Percentiles rank a stretch among this genome's conserved stretches.
These are phyloP conservation scores for Goniozus legneri DNA, from an alignment of 1,140 invertebrate species.

Conservation along the genomic window DNA sequence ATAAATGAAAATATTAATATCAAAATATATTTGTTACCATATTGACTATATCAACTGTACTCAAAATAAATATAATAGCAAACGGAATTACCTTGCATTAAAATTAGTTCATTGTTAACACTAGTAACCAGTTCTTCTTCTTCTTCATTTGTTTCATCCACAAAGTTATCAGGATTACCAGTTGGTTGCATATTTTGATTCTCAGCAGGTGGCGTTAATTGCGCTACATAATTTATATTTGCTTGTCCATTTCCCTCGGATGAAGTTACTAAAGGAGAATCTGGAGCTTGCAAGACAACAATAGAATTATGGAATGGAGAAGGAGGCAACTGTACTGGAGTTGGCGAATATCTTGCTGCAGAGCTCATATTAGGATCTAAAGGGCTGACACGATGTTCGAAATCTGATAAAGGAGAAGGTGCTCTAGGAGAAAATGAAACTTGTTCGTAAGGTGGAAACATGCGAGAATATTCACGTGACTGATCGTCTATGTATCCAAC, in stretches of 20 bases:
- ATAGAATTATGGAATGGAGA: conserved; percentile 55
- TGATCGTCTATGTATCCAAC: conserved; percentile 58
- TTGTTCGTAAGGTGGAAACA: conserved; percentile 48
- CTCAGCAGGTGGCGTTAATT: conserved; percentile 31
- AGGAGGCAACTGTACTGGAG: conserved; percentile 50
- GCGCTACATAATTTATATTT: conserved; percentile 41
- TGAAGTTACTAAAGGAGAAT: conserved; percentile 44
- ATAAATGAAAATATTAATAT: conserved; percentile 35
- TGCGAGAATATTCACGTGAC: conserved; percentile 44
- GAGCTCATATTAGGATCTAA: conserved; percentile 62
- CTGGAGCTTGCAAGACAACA: conserved; percentile 50
- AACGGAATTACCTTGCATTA: conserved; percentile 42
- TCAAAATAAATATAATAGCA: background rate
- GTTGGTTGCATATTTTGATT: conserved; percentile 30
- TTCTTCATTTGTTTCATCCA: conserved; percentile 37
- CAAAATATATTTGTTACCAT: conserved; percentile 11
- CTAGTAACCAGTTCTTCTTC: conserved; percentile 41
- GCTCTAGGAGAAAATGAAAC: conserved; percentile 48
- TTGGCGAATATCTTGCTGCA: conserved; percentile 57
- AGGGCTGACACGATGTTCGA: conserved; percentile 57
- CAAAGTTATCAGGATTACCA: conserved; percentile 40
- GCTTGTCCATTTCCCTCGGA: conserved; percentile 31
- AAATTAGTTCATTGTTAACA: conserved; percentile 47
- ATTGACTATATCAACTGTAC: background rate
- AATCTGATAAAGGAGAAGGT: conserved; percentile 52